Evolutionary conservation across 2,797 vertebrate species (phyloP).

Genomic region (Enteromius viviparus): DNA sequence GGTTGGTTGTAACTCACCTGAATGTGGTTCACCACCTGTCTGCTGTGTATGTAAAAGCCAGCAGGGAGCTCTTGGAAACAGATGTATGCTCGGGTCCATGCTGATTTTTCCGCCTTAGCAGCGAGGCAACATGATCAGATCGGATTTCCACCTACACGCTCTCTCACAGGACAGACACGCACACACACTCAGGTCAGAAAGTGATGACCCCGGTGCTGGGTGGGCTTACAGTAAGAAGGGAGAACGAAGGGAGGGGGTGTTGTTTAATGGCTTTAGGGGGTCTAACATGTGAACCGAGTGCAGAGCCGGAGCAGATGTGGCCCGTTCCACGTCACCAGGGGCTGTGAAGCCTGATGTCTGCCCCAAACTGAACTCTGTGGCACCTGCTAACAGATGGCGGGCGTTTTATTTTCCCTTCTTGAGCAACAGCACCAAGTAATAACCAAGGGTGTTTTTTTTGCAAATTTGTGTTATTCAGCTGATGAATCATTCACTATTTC

Average conservation of each 20-base stretch:
- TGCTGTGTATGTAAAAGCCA: slow-evolving; percentile 43
- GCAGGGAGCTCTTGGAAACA: slow-evolving; percentile 45
- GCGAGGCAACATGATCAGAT: slow-evolving; percentile 47
- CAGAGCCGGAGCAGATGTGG: slow-evolving; percentile 49
- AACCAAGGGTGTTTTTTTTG: neutral
- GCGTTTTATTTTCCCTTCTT: neutral
- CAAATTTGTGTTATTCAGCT: neutral
- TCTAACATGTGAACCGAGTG: slow-evolving; percentile 8
- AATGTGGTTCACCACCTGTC: slow-evolving; percentile 42
- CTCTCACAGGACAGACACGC: slow-evolving; percentile 9
- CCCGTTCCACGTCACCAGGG: slow-evolving; percentile 29
- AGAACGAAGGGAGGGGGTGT: neutral
- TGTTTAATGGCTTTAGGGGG: slow-evolving; percentile 29
- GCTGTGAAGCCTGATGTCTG: slow-evolving; percentile 12
- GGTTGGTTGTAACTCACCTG: slow-evolving; percentile 13
- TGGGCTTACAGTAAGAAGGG: slow-evolving; percentile 7
- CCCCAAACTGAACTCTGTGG: slow-evolving; percentile 11
- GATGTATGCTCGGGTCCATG: slow-evolving; percentile 46
- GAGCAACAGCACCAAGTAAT: neutral
- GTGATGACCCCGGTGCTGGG: slow-evolving; percentile 25
- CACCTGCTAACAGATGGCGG: slow-evolving; percentile 38
- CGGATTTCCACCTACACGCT: slow-evolving; percentile 43
- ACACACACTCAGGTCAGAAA: slow-evolving; percentile 21
- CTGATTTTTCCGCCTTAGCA: slow-evolving; percentile 46
- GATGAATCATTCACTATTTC: neutral